Base-by-base conservation (phyloP, 1,140 invertebrate genomes). In the Drosophila obscura region DNA sequence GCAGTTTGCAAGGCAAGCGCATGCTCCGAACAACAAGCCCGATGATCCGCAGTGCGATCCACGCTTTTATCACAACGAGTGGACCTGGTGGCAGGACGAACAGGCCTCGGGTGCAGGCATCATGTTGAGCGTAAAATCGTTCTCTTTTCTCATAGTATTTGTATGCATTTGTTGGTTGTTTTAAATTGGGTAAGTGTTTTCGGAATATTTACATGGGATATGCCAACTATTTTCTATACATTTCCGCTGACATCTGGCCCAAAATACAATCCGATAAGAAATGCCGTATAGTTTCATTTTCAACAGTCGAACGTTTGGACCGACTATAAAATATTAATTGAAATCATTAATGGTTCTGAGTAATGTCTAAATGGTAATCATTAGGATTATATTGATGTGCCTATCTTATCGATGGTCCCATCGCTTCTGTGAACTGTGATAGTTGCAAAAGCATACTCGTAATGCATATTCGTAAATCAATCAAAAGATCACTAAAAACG, bases 71-170 rank as follows among this genome's bases (percentile, higher is more conserved):
- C 19, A 77, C n/a, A 60, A 75, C 39, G 88, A 90, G 46, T 90
- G 88, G 88, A 90, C 85, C 11, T 90, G 88, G 85, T 90, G 88
- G 88, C 62, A 80, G 57, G 88, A 90, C 46, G 63, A 83, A 22
- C 43, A 53, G 19, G 39, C 43, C 0, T 52, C 41, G 8, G n/a
- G 48, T 26, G 44, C 71, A 15, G 31, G 26, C n/a, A 24, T 6
- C 5, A 24, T 16, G 1, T 13, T 0, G 5, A 8, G 8, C 7
- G 31, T 9, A 50, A 6, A 72, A 19, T 5, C 15, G 5, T 8
- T 35, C 4, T 49, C 31, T 35, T 31, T 53, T 2, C 9, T 68
- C 0, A 1, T 49, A 3, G 15, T 24, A 1, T 13, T 53, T 8
- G 2, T 41, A 4, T 24, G 7, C 2, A 16, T 46, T 51, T 39